These are phyloP conservation scores for Polypedilum vanderplanki DNA, from an alignment of 1,140 invertebrate genomes.

Conservation along the genomic window DNA sequence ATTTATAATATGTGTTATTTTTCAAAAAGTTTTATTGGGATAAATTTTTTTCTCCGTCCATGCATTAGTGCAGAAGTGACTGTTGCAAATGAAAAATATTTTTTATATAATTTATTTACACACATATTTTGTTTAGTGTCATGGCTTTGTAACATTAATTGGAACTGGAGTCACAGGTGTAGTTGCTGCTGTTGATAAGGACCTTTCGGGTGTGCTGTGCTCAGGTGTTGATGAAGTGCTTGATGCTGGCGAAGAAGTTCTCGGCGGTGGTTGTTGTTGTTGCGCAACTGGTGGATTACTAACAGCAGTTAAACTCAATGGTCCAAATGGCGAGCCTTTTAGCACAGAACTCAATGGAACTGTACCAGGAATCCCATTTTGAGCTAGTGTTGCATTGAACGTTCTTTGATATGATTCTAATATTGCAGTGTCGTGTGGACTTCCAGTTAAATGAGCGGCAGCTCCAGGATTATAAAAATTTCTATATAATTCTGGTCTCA, in stretches of 20 bases:
- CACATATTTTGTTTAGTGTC: slow-evolving; percentile 21
- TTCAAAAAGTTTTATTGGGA: too few species aligned
- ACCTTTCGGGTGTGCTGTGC: slow-evolving; percentile 29
- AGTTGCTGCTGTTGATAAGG: slow-evolving; percentile 31
- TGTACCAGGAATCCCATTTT: slow-evolving; percentile 40
- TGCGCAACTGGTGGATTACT: slow-evolving; percentile 33
- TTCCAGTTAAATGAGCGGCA: slow-evolving; percentile 40
- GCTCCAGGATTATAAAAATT: slow-evolving; percentile 53
- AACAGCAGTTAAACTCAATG: slow-evolving; percentile 40
- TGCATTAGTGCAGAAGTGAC: background rate
- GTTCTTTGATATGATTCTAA: slow-evolving; percentile 41
- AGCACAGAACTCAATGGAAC: slow-evolving; percentile 32
- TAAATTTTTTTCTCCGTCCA: too few species aligned
- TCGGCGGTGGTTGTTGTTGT: slow-evolving; percentile 41
- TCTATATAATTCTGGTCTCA: slow-evolving; percentile 53
- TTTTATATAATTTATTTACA: background rate
- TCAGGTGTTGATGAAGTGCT: slow-evolving; percentile 47
- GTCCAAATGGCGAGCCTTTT: slow-evolving; percentile 38
- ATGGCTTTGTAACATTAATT: slow-evolving; percentile 17
- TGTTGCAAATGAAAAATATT: background rate
- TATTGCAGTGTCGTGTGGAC: slow-evolving; percentile 40
- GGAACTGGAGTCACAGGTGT: slow-evolving; percentile 31
- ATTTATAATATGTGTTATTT: background rate
- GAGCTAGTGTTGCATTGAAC: slow-evolving; percentile 39
- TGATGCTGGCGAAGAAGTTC: slow-evolving; percentile 52